A percentile compares a stretch with the other conserved stretches of the same genome.
Evolutionary conservation across 2,888 invertebrate genomes (phyloP).

Genomic region (Leucania comma): DNA sequence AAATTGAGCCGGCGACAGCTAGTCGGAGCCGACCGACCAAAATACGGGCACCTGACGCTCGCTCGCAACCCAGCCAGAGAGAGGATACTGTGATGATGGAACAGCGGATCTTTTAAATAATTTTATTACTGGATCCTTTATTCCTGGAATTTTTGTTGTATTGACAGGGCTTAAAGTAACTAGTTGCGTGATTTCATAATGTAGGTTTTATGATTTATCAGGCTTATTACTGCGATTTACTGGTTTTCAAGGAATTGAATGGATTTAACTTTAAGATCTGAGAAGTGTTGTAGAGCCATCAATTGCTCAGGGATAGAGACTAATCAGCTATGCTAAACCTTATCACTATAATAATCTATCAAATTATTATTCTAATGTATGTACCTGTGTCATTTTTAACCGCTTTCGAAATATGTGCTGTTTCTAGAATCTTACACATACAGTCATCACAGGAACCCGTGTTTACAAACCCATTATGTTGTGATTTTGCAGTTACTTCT

Average conservation of each 20-base stretch:
- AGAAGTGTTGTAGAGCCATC: neutral
- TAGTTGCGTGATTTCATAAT: no score
- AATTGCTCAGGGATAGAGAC: no score
- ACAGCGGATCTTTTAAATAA: conserved; percentile 22
- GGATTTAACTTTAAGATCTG: neutral
- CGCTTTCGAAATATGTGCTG: neutral
- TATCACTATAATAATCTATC: neutral
- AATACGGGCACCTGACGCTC: conserved; percentile 89
- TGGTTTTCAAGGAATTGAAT: no score
- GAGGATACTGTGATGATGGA: conserved; percentile 25
- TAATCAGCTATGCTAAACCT: no score
- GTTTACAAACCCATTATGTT: neutral
- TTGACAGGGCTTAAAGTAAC: neutral
- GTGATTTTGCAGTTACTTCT: neutral
- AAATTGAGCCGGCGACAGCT: conserved; percentile 84
- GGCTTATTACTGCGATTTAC: no score
- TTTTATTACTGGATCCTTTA: neutral
- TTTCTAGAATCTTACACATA: neutral
- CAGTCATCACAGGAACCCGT: neutral
- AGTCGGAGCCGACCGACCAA: conserved; percentile 86
- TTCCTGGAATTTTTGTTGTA: neutral
- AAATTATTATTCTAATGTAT: neutral
- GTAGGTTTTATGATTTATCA: neutral
- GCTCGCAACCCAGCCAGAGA: conserved; percentile 75
- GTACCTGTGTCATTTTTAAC: neutral